Percentiles rank a stretch among this genome's conserved stretches.
These are phyloP conservation scores for Meloidogyne floridensis DNA, from an alignment of 1,140 invertebrate genomes.

Conservation along the genomic window DNA sequence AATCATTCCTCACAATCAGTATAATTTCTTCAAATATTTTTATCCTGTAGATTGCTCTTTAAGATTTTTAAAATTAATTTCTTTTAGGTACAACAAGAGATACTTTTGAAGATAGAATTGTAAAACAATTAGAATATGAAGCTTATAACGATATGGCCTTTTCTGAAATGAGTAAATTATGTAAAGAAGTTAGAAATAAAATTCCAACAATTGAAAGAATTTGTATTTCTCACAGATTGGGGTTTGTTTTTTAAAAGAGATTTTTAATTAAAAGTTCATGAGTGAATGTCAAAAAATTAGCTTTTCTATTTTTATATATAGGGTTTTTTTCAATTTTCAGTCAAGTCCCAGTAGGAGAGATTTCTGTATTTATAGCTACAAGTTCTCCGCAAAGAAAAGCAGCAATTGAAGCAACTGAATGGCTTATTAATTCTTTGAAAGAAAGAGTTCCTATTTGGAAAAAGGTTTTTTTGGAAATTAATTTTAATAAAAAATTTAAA, in stretches of 20 bases:
- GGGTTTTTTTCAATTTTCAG: conserved; percentile 59
- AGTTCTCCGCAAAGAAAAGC: conserved; percentile 83
- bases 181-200: conserved; percentile 20
- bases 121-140: conserved; percentile 42
- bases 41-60: too few species aligned
- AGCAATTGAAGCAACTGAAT: conserved; percentile 79
- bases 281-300: too few species aligned
- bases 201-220: conserved; percentile 29
- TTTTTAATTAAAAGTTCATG: not conserved
- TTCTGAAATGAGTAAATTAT: conserved; percentile 32
- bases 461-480: conserved; percentile 71
- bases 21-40: not conserved
- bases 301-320: too few species aligned
- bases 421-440: conserved; percentile 84
- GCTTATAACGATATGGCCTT: conserved; percentile 41
- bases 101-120: conserved; percentile 39
- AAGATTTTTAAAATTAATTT: not conserved
- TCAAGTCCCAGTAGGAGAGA: conserved; percentile 80
- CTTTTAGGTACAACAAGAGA: conserved; percentile 43
- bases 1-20: not conserved
- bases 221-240: conserved; percentile 40
- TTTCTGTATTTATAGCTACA: conserved; percentile 85
- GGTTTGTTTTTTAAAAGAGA: conserved; percentile 7
- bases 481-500: not conserved
- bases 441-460: conserved; percentile 91